A percentile compares a stretch with the other conserved stretches of the same genome.
These are phyloP conservation scores for Arctia plantaginis DNA, from an alignment of 2,888 invertebrate genomes.

Conservation along the genomic window DNA sequence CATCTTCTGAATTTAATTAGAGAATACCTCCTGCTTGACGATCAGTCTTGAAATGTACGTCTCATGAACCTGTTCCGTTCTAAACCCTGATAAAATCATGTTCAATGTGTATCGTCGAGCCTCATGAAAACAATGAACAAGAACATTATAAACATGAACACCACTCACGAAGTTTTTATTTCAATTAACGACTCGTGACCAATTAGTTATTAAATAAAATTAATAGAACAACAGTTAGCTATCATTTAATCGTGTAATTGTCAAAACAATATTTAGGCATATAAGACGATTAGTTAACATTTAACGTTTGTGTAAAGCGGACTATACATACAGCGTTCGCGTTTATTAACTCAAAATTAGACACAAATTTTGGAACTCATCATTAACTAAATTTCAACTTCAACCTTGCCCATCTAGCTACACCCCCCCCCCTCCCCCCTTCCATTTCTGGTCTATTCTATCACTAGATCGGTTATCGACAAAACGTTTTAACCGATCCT, in stretches of 20 bases:
- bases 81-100: no score
- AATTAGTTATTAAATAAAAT: no score
- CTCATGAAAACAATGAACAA: no score
- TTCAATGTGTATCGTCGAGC: no score
- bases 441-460: background rate
- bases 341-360: background rate
- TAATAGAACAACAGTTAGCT: background rate
- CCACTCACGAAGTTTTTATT: no score
- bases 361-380: background rate
- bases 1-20: no score
- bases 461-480: slow-evolving; percentile 34
- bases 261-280: background rate
- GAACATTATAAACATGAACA: no score
- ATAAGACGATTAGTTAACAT: background rate
- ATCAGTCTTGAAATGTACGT: no score
- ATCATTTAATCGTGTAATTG: background rate
- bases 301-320: background rate
- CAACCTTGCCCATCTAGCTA: background rate
- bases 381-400: background rate
- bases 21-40: no score
- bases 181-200: background rate
- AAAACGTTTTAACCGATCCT: slow-evolving; percentile 39
- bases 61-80: no score
- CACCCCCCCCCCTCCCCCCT: background rate
- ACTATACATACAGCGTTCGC: background rate